These are phyloP conservation scores for Popillia japonica DNA, from an alignment of 1,140 invertebrate species.

Conservation along the genomic window DNA sequence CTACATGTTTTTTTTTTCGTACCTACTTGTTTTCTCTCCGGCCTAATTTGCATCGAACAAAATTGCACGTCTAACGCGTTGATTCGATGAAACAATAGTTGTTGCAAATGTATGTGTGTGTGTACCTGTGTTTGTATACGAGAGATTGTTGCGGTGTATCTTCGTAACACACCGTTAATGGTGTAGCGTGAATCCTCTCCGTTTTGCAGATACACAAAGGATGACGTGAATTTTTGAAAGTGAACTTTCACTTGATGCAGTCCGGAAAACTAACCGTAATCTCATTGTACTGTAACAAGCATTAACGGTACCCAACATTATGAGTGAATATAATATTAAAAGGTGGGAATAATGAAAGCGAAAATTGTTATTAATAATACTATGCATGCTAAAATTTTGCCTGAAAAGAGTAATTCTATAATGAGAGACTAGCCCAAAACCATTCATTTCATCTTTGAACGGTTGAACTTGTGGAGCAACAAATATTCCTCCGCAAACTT, in stretches of 20 bases:
- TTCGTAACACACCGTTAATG: neutral
- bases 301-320: neutral
- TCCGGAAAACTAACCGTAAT: conserved; percentile 22
- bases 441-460: too few relatives aligned
- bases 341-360: too few relatives aligned
- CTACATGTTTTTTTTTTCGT: neutral
- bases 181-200: neutral
- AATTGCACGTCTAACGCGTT: neutral
- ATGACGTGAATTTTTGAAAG: conserved; percentile 30
- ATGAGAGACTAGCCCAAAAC: too few relatives aligned
- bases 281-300: conserved; percentile 13
- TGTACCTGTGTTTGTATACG: neutral
- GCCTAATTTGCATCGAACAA: conserved; percentile 16
- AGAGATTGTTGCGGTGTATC: neutral
- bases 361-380: too few relatives aligned
- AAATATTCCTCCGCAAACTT: too few relatives aligned
- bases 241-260: conserved; percentile 18
- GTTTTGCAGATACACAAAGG: neutral
- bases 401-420: too few relatives aligned
- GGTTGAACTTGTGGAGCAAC: too few relatives aligned
- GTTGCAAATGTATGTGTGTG: too few relatives aligned
- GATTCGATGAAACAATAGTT: neutral
- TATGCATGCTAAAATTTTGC: too few relatives aligned
- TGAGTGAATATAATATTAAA: too few relatives aligned
- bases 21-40: neutral